Percentiles rank a stretch among this genome's conserved stretches.
Conservation (phyloP, 1,140 invertebrate species). For the Littorina saxatilis region DNA sequence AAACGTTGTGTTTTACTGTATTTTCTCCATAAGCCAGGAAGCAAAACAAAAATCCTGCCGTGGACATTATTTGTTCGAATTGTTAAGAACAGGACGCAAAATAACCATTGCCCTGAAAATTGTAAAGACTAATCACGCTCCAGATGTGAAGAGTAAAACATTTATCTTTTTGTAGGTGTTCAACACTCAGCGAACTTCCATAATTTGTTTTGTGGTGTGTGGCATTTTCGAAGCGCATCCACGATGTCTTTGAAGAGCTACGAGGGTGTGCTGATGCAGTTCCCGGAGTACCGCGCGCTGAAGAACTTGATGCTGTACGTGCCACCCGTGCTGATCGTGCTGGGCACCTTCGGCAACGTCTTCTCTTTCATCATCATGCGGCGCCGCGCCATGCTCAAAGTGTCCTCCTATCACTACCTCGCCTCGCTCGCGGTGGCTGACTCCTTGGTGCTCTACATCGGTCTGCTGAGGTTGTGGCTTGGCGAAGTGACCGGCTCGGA, state of each 20-base stretch:
- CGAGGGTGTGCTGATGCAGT: slow-evolving; percentile 32
- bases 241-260: background rate
- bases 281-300: slow-evolving; percentile 54
- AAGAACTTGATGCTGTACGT: slow-evolving; percentile 59
- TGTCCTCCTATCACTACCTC: slow-evolving; percentile 71
- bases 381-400: slow-evolving; percentile 61
- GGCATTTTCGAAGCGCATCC: too few relatives aligned
- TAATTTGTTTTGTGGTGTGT: too few relatives aligned
- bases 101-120: too few relatives aligned
- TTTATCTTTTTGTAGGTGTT: too few relatives aligned
- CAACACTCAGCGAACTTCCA: too few relatives aligned
- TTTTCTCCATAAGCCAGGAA: too few relatives aligned
- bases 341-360: slow-evolving; percentile 66
- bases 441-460: slow-evolving; percentile 70
- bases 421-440: slow-evolving; percentile 70
- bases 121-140: too few relatives aligned
- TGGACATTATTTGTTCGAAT: too few relatives aligned
- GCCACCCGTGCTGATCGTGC: slow-evolving; percentile 60
- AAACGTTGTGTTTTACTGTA: too few relatives aligned
- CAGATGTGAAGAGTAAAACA: too few relatives aligned
- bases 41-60: too few relatives aligned
- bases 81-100: too few relatives aligned
- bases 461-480: slow-evolving; percentile 69
- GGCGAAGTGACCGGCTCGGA: slow-evolving; percentile 56
- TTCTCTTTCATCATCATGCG: slow-evolving; percentile 65